Evolutionary conservation across 2,797 vertebrate genomes (phyloP).

Genomic region (Eupleurogrammus muticus): DNA sequence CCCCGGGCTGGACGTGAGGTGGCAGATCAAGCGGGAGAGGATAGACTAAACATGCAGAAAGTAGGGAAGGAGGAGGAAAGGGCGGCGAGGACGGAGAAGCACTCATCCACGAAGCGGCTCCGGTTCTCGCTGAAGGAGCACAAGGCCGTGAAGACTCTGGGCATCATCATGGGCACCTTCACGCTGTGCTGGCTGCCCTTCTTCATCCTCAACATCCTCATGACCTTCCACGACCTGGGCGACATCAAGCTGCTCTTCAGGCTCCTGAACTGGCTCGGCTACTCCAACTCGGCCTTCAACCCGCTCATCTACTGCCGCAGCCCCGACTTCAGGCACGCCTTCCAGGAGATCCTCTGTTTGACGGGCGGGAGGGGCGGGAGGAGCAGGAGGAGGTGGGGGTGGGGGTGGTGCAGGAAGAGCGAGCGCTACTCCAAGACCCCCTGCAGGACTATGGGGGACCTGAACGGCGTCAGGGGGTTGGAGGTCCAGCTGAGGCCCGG

Average conservation of each 20-base stretch:
- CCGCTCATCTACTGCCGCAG: constrained; percentile 98
- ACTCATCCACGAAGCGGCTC: constrained; percentile 68
- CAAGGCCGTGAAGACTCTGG: constrained; percentile 96
- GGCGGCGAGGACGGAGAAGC: constrained; percentile 47
- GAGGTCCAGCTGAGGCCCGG: constrained; percentile 11
- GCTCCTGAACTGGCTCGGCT: constrained; percentile 97
- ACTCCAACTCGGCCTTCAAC: constrained; percentile 96
- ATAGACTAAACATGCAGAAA: constrained; percentile 53
- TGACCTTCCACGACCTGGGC: constrained; percentile 77
- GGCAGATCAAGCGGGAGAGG: constrained; percentile 38
- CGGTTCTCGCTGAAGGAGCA: constrained; percentile 95
- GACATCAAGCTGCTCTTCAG: constrained; percentile 85
- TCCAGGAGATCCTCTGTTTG: constrained; percentile 93
- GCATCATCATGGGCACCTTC: constrained; percentile 99
- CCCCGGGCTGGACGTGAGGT: constrained; percentile 20
- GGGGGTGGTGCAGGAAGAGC: constrained; percentile 49
- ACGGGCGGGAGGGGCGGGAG: constrained; percentile 55
- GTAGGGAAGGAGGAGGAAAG: constrained; percentile 21
- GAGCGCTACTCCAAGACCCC: constrained; percentile 17
- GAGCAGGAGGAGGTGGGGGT: constrained; percentile 34
- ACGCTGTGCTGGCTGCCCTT: constrained; percentile 98
- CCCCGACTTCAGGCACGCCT: constrained; percentile 94
- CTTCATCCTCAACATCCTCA: constrained; percentile 94
- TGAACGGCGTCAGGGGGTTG: constrained; percentile 9
- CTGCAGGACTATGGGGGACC: constrained; percentile 15